Conservation (phyloP, 35 echinoderm and acorn worm species). For the Apostichopus japonicus region DNA sequence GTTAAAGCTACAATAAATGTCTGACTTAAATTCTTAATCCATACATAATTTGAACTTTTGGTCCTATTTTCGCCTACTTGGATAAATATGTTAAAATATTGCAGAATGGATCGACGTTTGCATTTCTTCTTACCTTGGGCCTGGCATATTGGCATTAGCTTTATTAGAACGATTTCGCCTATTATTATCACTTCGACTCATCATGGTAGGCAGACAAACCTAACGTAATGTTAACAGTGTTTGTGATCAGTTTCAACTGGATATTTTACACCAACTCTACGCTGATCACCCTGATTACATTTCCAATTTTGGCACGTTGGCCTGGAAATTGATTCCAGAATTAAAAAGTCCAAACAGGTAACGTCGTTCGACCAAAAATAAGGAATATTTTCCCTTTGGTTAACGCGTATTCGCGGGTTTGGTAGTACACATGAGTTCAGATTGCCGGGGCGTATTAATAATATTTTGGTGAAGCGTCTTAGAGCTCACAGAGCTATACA, state of each 20-base stretch:
- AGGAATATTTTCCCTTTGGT: not conserved
- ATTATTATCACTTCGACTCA: constrained; percentile 11
- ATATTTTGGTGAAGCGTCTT: not conserved
- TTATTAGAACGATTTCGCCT: constrained; percentile 19
- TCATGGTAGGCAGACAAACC: constrained; percentile 25
- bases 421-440: constrained; percentile 45
- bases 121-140: constrained; percentile 11
- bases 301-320: constrained; percentile 1
- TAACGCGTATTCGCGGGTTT: constrained; percentile 38
- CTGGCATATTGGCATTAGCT: constrained; percentile 5
- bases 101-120: too few species aligned
- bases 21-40: too few species aligned
- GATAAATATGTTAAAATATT: too few species aligned
- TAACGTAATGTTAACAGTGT: constrained; percentile 4
- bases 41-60: too few species aligned
- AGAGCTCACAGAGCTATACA: not conserved
- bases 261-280: constrained; percentile 25
- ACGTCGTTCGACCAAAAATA: constrained; percentile 12
- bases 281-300: constrained; percentile 27
- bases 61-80: too few species aligned
- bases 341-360: not conserved
- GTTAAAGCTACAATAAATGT: too few species aligned
- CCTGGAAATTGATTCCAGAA: not conserved
- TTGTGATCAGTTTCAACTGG: constrained; percentile 17
- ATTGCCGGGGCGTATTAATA: constrained; percentile 49